Evolutionary conservation across 2,113 vertebrate species (phyloP), one percentile per base, ranked within the genome.

Genomic region (Recurvirostra avosetta): DNA sequence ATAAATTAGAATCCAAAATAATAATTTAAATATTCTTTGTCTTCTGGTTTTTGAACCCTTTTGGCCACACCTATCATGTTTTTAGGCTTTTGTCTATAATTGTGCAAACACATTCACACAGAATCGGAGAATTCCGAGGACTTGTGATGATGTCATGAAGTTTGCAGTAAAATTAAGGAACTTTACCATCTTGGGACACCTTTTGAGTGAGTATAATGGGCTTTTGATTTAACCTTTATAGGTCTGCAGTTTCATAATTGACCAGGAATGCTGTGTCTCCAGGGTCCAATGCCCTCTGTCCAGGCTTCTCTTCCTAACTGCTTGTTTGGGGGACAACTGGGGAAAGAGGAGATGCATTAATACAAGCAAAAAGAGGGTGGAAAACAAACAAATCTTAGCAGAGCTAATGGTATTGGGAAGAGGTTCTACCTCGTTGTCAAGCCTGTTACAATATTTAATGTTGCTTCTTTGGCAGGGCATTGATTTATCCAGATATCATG

Each of bases 1-100:
- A 86, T 94, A 92, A 83, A 93, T 94, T 96, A 95, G 92, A 92
- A 90, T 95, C 72, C 76, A 81, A 75, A 95, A 86, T 50, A 93
- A 84, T 81, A 19, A 94, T 97, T 81, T 91, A 94, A 90, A 93
- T 96, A 59, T 12, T 45, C 86, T 88, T 92, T 90, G 38, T 92
- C 82, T 81, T 72, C 68, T 91, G 88, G 7, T 25, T 92, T 96
- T 86, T 93, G 79, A 91, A 78, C 43, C 40, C 56, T 89, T 90
- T 84, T 84, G 91, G 73, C 92, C 88, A 50, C 92, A 91, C 92
- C 90, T 94, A 20, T 26, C 3, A 1, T 61, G 2, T 65, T 94
- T 80, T 38, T 83, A 56, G 65, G 52, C 52, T 84, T 95, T 89
- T 89, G n/a, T 50, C 92, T 92, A 1, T 86, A 76, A 53, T 49